Evolutionary conservation across 2,888 invertebrate species (phyloP).

Genomic region (Ceratothoa steindachneri): DNA sequence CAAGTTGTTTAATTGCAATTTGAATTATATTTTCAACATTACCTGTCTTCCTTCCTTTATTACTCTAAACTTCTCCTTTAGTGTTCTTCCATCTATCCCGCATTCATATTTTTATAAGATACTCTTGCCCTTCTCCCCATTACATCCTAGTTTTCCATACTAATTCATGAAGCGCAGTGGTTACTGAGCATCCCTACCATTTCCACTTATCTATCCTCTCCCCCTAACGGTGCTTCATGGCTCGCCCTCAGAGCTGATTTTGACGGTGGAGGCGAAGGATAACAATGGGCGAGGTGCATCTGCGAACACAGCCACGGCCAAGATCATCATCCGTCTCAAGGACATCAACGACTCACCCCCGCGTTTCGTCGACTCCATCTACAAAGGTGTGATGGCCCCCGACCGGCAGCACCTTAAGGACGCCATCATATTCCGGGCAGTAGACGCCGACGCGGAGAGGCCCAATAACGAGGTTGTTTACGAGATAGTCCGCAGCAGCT

Average conservation of each 20-base stretch:
- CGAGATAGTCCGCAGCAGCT: conserved; percentile 73
- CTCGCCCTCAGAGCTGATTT: conserved; percentile 64
- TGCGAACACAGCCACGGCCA: conserved; percentile 55
- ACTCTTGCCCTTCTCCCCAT: too few relatives aligned
- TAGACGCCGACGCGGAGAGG: conserved; percentile 73
- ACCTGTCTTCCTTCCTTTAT: not conserved
- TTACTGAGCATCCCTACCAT: too few relatives aligned
- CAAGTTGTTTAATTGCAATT: not conserved
- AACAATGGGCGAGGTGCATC: conserved; percentile 69
- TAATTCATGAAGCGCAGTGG: too few relatives aligned
- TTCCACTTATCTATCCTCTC: too few relatives aligned
- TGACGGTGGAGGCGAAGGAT: conserved; percentile 82
- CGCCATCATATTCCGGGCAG: conserved; percentile 58
- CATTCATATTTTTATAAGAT: not conserved
- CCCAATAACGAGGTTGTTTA: conserved; percentile 83
- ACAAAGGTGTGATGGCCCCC: conserved; percentile 73
- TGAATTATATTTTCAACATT: not conserved
- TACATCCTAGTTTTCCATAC: too few relatives aligned
- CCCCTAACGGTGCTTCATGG: too few relatives aligned
- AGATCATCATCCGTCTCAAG: conserved; percentile 59
- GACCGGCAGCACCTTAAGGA: conserved; percentile 71
- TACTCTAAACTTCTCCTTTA: not conserved
- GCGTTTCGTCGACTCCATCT: conserved; percentile 70
- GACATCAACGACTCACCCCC: conserved; percentile 80
- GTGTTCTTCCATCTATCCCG: not conserved